Percentiles rank a stretch among this genome's conserved stretches.
phyloP scores from a whole-genome alignment of 2,797 vertebrate species.

The Hippopotamyrus pictus region DNA sequence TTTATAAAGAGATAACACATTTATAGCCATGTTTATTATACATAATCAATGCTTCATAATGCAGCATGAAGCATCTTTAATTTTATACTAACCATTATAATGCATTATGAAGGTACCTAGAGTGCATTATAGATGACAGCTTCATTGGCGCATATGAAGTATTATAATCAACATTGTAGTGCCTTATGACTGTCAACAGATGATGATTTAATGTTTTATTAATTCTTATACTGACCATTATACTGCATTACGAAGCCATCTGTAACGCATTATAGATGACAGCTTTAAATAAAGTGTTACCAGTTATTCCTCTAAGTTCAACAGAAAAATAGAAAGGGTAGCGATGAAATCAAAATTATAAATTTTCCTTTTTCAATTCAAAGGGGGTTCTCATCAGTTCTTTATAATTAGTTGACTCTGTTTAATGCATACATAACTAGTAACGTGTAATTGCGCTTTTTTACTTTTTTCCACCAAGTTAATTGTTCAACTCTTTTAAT shows the following conservation, averaged over 20 bases:
- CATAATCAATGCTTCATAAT: neutral
- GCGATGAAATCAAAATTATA: constrained; percentile 54
- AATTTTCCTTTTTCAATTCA: neutral
- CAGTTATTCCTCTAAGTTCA: neutral
- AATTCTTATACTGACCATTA: neutral
- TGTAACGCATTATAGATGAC: neutral
- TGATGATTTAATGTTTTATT: neutral
- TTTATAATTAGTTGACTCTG: neutral
- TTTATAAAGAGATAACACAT: neutral
- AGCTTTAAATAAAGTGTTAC: neutral
- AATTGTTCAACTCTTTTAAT: constrained; percentile 1
- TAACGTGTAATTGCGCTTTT: neutral
- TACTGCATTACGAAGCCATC: neutral
- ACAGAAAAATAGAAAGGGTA: constrained; percentile 50
- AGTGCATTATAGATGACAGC: neutral
- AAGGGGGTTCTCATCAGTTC: neutral
- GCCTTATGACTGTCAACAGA: neutral
- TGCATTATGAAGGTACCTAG: neutral
- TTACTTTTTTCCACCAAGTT: neutral
- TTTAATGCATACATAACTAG: constrained; percentile 9
- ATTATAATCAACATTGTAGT: neutral
- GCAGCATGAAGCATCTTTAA: neutral
- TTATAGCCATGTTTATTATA: neutral
- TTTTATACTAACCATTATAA: neutral
- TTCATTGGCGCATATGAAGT: neutral